Evolutionary conservation across 2,113 vertebrate genomes (phyloP).

Genomic region (Nothocercus julius): DNA sequence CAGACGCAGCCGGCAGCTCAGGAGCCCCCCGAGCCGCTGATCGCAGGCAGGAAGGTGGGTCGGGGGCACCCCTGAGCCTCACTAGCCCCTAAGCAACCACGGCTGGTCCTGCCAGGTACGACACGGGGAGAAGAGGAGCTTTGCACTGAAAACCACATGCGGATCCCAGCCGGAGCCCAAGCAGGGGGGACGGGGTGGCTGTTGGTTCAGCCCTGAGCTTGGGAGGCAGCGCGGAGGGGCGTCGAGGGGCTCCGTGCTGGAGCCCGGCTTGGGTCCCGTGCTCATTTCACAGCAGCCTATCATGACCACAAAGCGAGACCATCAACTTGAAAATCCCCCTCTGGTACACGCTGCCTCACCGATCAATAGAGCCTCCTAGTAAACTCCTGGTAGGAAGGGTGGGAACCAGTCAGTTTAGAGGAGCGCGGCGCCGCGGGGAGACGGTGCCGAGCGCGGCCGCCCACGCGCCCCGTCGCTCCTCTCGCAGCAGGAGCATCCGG

Average conservation of each 20-base stretch:
- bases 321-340: background rate
- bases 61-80: background rate
- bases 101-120: background rate
- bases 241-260: too few species aligned
- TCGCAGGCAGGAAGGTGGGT: background rate
- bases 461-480: too few species aligned
- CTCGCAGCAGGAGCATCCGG: background rate
- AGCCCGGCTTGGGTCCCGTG: too few species aligned
- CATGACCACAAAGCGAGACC: background rate
- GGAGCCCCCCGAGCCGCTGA: background rate
- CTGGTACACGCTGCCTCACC: fast-evolving
- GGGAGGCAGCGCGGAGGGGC: too few species aligned
- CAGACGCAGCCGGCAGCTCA: background rate
- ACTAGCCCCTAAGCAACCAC: fast-evolving
- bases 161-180: too few species aligned
- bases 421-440: background rate
- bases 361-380: background rate
- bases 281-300: too few species aligned
- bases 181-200: too few species aligned
- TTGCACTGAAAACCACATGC: background rate
- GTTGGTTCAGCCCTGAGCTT: too few species aligned
- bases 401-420: background rate
- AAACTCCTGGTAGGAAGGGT: fast-evolving
- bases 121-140: background rate
- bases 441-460: too few species aligned